Conservation (phyloP, 2,888 invertebrate genomes). For the Acronicta aceris region DNA sequence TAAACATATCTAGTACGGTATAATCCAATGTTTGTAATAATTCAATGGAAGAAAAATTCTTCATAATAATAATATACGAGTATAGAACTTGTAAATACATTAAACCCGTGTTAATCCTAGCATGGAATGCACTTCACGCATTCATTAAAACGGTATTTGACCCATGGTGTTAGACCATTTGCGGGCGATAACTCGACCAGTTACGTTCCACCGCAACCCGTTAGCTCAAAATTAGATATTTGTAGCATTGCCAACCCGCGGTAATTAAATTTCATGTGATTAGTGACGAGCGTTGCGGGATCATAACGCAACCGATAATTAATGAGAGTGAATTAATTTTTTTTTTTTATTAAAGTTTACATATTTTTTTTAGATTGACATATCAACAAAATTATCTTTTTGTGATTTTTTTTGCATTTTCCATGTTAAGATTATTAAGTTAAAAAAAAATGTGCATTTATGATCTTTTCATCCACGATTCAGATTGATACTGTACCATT, state of each 20-base stretch:
- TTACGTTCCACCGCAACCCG: slow-evolving; percentile 46
- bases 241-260: slow-evolving; percentile 60
- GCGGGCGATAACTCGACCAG: slow-evolving; percentile 49
- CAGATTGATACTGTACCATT: slow-evolving; percentile 55
- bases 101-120: not conserved
- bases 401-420: no score
- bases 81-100: not conserved
- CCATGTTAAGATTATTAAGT: no score
- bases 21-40: no score
- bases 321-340: not conserved
- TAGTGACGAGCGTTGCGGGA: slow-evolving; percentile 66
- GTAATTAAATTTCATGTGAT: slow-evolving; percentile 76
- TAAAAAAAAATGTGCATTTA: not conserved
- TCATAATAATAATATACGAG: no score
- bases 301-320: slow-evolving; percentile 62
- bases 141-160: slow-evolving; percentile 26
- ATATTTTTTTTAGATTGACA: no score
- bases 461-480: slow-evolving; percentile 24
- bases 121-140: slow-evolving; percentile 11
- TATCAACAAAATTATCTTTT: no score
- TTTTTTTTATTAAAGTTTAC: no score
- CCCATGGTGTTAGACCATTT: slow-evolving; percentile 38
- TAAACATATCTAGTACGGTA: no score
- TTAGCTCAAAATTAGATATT: slow-evolving; percentile 61
- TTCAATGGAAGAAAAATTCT: no score